A percentile compares a stretch with the other conserved stretches of the same genome.
Conservation (phyloP, 35 echinoderm and acorn worm genomes). For the Patiria miniata region DNA sequence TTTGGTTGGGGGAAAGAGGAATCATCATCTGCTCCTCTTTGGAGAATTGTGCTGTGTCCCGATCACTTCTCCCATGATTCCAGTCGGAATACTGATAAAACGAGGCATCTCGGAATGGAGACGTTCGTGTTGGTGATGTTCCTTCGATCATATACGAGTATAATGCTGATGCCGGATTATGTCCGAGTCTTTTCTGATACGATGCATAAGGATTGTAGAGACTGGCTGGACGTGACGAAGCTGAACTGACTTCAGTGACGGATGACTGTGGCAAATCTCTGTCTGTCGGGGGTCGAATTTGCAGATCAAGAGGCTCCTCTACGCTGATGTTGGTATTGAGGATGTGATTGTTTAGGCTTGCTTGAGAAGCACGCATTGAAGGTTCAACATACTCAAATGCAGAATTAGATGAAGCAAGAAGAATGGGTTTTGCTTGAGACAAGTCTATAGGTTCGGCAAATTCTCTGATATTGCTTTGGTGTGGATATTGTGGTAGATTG, state of each 20-base stretch:
- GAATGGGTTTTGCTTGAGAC: not conserved
- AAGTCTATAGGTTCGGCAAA: not conserved
- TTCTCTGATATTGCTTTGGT: too few relatives aligned
- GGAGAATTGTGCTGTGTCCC: not conserved
- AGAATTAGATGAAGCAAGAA: not conserved
- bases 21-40: not conserved
- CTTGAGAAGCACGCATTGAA: not conserved
- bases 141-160: not conserved
- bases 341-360: too few relatives aligned
- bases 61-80: not conserved
- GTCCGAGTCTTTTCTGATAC: not conserved
- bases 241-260: not conserved
- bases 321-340: too few relatives aligned
- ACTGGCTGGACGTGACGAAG: not conserved
- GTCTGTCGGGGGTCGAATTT: not conserved
- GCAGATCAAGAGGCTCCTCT: constrained; percentile 53
- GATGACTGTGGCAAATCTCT: not conserved
- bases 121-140: not conserved
- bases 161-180: not conserved
- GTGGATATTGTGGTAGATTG: too few relatives aligned
- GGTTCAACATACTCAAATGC: constrained; percentile 4
- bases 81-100: constrained; percentile 1
- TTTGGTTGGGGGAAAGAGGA: not conserved
- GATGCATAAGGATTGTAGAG: not conserved
- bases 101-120: not conserved